Base-by-base conservation (phyloP, 2,113 vertebrate species). In the Chloropsis hardwickii region DNA sequence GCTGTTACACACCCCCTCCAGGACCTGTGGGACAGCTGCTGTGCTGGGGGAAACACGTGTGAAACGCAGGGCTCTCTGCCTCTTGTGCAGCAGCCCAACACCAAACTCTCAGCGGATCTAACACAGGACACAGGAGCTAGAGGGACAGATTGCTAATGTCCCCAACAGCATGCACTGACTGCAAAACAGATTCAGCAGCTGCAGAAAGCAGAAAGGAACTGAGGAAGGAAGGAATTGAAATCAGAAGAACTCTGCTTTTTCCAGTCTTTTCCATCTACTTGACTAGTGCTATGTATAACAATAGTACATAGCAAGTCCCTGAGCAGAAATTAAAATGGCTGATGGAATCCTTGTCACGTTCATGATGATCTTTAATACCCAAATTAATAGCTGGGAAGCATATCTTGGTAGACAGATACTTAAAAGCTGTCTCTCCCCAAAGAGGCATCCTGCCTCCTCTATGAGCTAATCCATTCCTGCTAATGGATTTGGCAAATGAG, bases 341-440 rank as follows among this genome's bases (percentile, higher is more conserved):
- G 77, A 81, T 1, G 6, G 40, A 83, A 86, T 62, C 77, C 51
- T 15, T 84, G 73, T 66, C 85, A 86, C 18, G 45, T 61, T 56
- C 65, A 2, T 29, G 42, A 56, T 54, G 25, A 56, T 83, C 37
- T 91, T 86, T 73, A 91, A 84, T 73, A 69, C 33, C 13, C 56
- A 83, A 20, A 86, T 86, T 86, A 89, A 89, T 80, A 89, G 58
- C 77, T 87, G 70, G 45, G 56, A 94, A 94, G 50, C 12, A 31
- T 84, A 81, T 92, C 54, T 87, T 77, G 60, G n/a, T 78, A 81
- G 73, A 39, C 40, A 73, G 64, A 44, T 87, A 73, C 14, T 81
- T 65, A 87, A 78, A 90, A 81, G 5, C 73, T 84, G n/a, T 51
- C 69, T 92, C 54, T 84, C 73, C 82, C 88, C 37, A 65, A 80